Evolutionary conservation across 2,797 vertebrate species (phyloP).

Genomic region (Macropodus opercularis): DNA sequence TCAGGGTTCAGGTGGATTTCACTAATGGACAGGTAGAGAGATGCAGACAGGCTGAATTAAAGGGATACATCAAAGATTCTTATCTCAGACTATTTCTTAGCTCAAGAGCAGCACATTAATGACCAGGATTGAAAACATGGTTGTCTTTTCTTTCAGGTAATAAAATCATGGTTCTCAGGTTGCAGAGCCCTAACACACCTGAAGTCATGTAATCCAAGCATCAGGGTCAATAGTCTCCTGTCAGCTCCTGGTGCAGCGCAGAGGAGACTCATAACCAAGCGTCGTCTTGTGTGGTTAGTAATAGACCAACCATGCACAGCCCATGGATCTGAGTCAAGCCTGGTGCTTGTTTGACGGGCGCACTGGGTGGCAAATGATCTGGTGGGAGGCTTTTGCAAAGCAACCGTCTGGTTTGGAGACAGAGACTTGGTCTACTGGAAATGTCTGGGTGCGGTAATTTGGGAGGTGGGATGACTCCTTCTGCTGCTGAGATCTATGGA

Average conservation of each 20-base stretch:
- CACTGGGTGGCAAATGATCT: slow-evolving; percentile 39
- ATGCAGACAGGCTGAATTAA: background rate
- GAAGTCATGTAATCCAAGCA: background rate
- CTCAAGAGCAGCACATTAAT: background rate
- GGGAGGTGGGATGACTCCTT: slow-evolving; percentile 1
- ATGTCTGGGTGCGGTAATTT: slow-evolving; percentile 8
- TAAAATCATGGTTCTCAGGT: background rate
- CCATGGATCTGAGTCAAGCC: slow-evolving; percentile 36
- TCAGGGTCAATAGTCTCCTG: background rate
- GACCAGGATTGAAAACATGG: background rate
- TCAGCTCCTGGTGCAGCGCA: background rate
- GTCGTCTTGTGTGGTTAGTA: slow-evolving; percentile 9
- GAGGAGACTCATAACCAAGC: background rate
- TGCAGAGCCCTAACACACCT: background rate
- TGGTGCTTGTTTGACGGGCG: slow-evolving; percentile 33
- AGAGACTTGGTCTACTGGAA: slow-evolving; percentile 21
- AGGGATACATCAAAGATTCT: no score
- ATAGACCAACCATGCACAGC: background rate
- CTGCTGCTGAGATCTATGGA: slow-evolving; percentile 10
- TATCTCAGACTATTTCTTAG: no score
- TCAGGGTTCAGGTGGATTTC: slow-evolving; percentile 36
- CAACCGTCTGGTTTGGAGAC: slow-evolving; percentile 25
- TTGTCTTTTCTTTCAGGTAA: background rate
- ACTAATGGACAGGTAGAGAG: slow-evolving; percentile 44
- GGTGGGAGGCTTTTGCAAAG: slow-evolving; percentile 48